Evolutionary conservation across 2,113 vertebrate species (phyloP), one percentile per base, ranked within the genome.

Genomic region (Seriola aureovittata): DNA sequence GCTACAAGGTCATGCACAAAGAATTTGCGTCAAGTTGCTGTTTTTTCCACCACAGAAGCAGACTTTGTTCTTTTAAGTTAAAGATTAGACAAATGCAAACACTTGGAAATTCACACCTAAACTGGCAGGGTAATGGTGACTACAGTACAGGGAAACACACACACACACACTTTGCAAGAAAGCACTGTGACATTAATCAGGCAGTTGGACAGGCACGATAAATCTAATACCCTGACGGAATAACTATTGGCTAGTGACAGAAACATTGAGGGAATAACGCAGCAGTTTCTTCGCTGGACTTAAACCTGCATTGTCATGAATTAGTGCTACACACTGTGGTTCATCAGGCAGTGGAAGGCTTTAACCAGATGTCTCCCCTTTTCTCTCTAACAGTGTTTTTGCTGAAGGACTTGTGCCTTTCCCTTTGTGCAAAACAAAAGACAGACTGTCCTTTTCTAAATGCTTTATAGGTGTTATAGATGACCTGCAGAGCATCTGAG

Each of bases 41-140:
- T 75, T 79, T 57, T 78, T 85, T 66, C 46, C 48, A 63, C 63
- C 17, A 82, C 82, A 82, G 71, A 82, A 64, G 29, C 78, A 84
- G 82, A 91, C 88, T 93, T 94, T 94, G 88, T 89, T 88, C 76
- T 80, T 82, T 57, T 69, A 74, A 84, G 93, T 94, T 93, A 93
- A 93, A 90, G 81, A 90, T 93, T 90, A 90, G 67, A 84, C 78
- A 12, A 67, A 90, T 32, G 72, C 83, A 90, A 91, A 91, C 80
- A 88, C 66, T 75, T 80, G 46, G 42, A 48, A 44, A 84, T 81
- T 88, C 64, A 74, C 72, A 82, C 85, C 84, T 74, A 69, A 87
- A 88, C 29, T 69, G 55, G 55, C 71, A 71, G 46, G 6, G 77
- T 17, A 23, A 62, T 6, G 3, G 58, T 6, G 3, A 0, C 60